Percentiles rank a stretch among this genome's conserved stretches.
phyloP scores from a whole-genome alignment of 2,888 invertebrate genomes.

The Terebella lapidaria region DNA sequence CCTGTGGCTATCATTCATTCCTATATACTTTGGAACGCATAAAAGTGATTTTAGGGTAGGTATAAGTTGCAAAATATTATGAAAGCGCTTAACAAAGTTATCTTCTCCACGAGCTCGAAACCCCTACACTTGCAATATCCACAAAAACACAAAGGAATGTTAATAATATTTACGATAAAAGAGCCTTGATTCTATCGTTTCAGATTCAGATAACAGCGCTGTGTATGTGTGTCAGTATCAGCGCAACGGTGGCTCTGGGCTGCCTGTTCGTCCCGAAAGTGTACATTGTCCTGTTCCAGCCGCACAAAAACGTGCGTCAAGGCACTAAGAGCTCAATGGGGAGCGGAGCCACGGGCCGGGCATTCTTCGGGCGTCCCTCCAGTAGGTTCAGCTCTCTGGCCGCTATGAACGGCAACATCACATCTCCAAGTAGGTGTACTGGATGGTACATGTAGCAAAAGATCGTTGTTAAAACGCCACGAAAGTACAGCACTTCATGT shows the following conservation, averaged over 20 bases:
- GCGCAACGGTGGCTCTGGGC: slow-evolving; percentile 66
- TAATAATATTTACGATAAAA: too few relatives aligned
- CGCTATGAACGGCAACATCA: slow-evolving; percentile 21
- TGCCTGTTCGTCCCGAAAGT: slow-evolving; percentile 70
- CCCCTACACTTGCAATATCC: too few relatives aligned
- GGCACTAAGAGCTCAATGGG: slow-evolving; percentile 8
- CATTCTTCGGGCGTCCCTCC: slow-evolving; percentile 13
- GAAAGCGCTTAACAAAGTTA: too few relatives aligned
- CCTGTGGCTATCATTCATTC: slow-evolving; percentile 62
- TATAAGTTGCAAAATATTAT: too few relatives aligned
- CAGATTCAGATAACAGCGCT: slow-evolving; percentile 70
- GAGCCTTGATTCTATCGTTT: too few relatives aligned
- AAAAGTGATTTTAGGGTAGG: slow-evolving; percentile 68
- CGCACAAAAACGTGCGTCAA: slow-evolving; percentile 69
- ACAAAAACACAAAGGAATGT: too few relatives aligned
- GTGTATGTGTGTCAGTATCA: slow-evolving; percentile 67
- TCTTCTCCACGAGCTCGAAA: too few relatives aligned
- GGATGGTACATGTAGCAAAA: too few relatives aligned
- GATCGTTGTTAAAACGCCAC: too few relatives aligned
- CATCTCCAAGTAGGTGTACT: slow-evolving; percentile 26
- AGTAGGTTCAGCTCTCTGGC: slow-evolving; percentile 8
- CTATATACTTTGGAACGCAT: slow-evolving; percentile 50
- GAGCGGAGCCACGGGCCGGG: slow-evolving; percentile 7
- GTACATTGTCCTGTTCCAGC: slow-evolving; percentile 69
- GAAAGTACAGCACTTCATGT: too few relatives aligned